Conservation (phyloP, 1,140 invertebrate species). For the Nylanderia fulva region DNA sequence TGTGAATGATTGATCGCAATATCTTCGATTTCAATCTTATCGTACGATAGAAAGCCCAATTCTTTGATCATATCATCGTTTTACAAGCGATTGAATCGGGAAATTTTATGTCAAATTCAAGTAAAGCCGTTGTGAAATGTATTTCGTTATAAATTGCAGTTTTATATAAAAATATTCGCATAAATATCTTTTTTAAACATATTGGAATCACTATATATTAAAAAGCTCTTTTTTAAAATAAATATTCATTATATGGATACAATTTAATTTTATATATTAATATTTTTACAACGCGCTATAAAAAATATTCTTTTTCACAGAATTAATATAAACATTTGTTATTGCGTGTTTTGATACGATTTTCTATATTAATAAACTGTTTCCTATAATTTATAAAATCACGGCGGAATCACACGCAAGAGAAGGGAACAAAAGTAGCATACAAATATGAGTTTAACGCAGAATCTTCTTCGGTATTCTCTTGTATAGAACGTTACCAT, state of each 20-base stretch:
- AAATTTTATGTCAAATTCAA: neutral
- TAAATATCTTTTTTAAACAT: neutral
- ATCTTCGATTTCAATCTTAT: slow-evolving; percentile 15
- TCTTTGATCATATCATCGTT: neutral
- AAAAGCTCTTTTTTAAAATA: too few relatives aligned
- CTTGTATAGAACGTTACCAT: neutral
- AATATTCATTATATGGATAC: neutral
- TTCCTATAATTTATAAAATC: neutral
- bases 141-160: neutral
- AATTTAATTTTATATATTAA: neutral
- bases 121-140: neutral
- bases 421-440: neutral
- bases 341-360: neutral
- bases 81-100: neutral
- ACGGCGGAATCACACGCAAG: neutral
- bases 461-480: slow-evolving; percentile 6
- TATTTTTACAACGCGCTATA: neutral
- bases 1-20: slow-evolving; percentile 11
- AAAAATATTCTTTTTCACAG: neutral
- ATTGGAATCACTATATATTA: neutral
- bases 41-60: neutral
- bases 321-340: slow-evolving; percentile 1
- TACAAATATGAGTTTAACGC: neutral
- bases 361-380: neutral
- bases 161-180: neutral